These are phyloP conservation scores for Callaeas wilsoni DNA, from an alignment of 2,113 vertebrate genomes.

Conservation along the genomic window DNA sequence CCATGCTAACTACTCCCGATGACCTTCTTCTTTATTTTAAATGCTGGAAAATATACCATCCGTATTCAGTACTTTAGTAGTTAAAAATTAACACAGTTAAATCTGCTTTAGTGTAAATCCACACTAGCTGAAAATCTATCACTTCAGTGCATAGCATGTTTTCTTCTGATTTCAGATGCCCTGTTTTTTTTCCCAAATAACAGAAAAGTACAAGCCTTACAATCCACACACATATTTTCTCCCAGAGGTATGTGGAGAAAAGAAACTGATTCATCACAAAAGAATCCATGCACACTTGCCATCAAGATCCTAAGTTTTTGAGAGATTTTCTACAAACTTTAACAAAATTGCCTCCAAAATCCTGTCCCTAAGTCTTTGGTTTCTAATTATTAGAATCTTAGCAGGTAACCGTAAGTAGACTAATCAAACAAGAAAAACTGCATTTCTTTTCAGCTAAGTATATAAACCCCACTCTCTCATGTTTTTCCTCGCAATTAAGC, in stretches of 20 bases:
- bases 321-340: neutral
- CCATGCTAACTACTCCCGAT: neutral
- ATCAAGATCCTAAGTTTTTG: neutral
- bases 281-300: neutral
- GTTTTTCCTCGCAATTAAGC: neutral
- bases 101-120: neutral
- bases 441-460: constrained; percentile 11
- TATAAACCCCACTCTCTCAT: neutral
- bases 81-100: neutral
- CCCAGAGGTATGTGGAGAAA: neutral
- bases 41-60: neutral
- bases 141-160: neutral
- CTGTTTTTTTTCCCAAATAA: neutral
- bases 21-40: neutral
- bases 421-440: constrained; percentile 2
- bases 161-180: neutral
- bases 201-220: neutral
- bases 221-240: neutral
- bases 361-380: neutral
- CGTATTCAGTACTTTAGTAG: neutral
- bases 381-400: neutral
- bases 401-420: neutral
- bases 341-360: neutral
- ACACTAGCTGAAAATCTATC: neutral
- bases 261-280: neutral